Conservation (phyloP, 1,140 invertebrate genomes). For the Aphaenogaster ashmeadi region DNA sequence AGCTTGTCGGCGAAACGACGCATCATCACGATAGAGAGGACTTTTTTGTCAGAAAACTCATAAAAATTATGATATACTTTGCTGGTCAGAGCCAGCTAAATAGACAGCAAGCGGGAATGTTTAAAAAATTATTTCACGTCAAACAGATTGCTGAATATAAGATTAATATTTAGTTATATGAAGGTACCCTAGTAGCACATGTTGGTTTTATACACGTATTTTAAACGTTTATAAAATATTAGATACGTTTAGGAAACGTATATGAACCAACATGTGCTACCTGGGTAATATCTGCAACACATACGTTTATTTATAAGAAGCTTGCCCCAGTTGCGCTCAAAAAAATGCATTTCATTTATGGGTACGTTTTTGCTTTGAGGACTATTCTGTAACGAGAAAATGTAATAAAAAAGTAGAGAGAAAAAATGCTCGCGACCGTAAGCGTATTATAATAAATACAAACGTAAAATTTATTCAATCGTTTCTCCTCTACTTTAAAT, state of each 20-base stretch:
- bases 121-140: constrained; percentile 24
- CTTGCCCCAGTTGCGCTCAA: background rate
- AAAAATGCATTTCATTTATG: background rate
- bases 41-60: constrained; percentile 29
- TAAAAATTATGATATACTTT: constrained; percentile 30
- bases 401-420: background rate
- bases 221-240: too few species aligned
- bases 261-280: too few species aligned
- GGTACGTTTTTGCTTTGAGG: background rate
- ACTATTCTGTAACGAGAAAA: background rate
- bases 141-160: too few species aligned
- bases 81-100: background rate
- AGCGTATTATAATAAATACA: background rate
- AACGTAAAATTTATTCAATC: background rate
- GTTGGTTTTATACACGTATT: too few species aligned
- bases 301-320: constrained; percentile 9
- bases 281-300: constrained; percentile 21
- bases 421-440: background rate
- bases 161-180: background rate
- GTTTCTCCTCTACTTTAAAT: background rate
- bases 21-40: constrained; percentile 11
- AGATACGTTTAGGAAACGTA: too few species aligned
- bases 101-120: background rate
- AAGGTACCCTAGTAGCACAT: too few species aligned
- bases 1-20: constrained; percentile 62